Conservation (phyloP, 1,140 invertebrate species). For the Agrypnia vestita region DNA sequence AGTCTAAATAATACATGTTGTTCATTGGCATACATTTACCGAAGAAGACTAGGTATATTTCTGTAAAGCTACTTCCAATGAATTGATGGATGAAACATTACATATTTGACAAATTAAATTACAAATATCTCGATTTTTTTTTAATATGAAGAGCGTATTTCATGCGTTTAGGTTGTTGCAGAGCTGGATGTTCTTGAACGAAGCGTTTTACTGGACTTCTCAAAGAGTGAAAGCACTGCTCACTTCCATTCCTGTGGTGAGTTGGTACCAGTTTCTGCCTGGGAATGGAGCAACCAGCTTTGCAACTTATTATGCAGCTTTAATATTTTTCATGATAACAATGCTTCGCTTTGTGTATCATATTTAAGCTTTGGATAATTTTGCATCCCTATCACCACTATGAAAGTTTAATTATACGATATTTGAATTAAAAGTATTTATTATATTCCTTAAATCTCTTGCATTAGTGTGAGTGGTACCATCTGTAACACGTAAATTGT, state of each 20-base stretch:
- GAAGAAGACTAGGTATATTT: too few relatives aligned
- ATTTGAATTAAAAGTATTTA: too few relatives aligned
- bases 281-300: neutral
- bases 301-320: neutral
- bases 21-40: too few relatives aligned
- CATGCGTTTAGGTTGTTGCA: conserved; percentile 81
- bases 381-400: too few relatives aligned
- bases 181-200: conserved; percentile 89
- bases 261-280: conserved; percentile 61
- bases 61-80: too few relatives aligned
- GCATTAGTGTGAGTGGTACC: too few relatives aligned
- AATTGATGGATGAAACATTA: too few relatives aligned
- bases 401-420: too few relatives aligned
- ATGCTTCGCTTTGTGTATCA: neutral
- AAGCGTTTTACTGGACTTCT: conserved; percentile 79
- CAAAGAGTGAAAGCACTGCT: conserved; percentile 81
- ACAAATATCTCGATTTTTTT: neutral
- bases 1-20: too few relatives aligned
- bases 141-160: neutral
- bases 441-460: too few relatives aligned
- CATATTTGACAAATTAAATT: neutral
- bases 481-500: too few relatives aligned
- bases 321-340: neutral
- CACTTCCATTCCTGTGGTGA: conserved; percentile 84
- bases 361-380: too few relatives aligned